Conservation (phyloP, 2,888 invertebrate genomes). For the Drosophila prostipennis region DNA sequence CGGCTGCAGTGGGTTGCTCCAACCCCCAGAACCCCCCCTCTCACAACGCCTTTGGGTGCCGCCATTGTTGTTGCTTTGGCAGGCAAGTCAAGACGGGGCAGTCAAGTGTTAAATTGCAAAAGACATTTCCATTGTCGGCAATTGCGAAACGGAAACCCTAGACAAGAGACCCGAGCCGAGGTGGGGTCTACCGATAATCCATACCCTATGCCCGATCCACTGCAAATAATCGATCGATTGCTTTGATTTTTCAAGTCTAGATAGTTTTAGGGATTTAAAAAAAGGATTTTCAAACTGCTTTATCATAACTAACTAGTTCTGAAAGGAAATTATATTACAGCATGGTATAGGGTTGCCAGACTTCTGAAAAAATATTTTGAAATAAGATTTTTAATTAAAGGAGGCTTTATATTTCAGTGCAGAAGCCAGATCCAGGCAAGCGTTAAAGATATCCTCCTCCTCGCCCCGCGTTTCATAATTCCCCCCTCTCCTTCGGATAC, state of each 20-base stretch:
- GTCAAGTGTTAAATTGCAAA: slow-evolving; percentile 83
- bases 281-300: no score
- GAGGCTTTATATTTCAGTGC: slow-evolving; percentile 5
- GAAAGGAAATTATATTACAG: no score
- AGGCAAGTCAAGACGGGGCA: slow-evolving; percentile 59
- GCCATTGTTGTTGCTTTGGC: slow-evolving; percentile 30
- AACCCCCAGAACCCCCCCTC: slow-evolving; percentile 6
- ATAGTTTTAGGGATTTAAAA: not conserved
- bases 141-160: slow-evolving; percentile 57
- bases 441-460: slow-evolving; percentile 48
- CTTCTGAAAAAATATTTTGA: no score
- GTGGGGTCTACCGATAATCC: slow-evolving; percentile 32
- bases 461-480: not conserved
- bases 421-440: slow-evolving; percentile 60
- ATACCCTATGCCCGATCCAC: slow-evolving; percentile 24
- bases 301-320: no score
- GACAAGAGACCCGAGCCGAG: slow-evolving; percentile 44
- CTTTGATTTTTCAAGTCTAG: no score
- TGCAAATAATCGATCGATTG: slow-evolving; percentile 20
- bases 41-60: slow-evolving; percentile 28
- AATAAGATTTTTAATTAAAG: not conserved
- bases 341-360: no score
- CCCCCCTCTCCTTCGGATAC: not conserved
- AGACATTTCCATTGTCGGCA: slow-evolving; percentile 81
- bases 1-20: not conserved